Evolutionary conservation across 2,113 vertebrate genomes (phyloP).

Genomic region (Podiceps cristatus): DNA sequence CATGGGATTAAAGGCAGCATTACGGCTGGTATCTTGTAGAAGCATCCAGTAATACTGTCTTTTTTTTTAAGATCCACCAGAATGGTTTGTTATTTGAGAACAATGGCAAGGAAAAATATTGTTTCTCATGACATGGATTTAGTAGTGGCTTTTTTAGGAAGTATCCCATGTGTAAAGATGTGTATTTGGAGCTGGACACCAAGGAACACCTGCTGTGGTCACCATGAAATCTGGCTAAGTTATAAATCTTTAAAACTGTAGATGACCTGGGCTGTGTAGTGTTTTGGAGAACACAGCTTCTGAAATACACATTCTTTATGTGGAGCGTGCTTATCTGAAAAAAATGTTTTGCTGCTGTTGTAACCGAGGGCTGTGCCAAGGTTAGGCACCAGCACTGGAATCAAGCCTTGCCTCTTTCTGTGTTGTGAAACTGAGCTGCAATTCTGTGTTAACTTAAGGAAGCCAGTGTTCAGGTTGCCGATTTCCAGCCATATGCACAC

Average conservation of each 20-base stretch:
- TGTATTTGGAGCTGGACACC: background rate
- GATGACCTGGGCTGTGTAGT: background rate
- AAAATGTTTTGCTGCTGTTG: background rate
- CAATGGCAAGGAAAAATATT: background rate
- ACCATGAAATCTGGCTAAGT: background rate
- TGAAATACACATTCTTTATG: background rate
- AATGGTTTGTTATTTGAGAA: background rate
- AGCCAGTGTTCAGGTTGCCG: background rate
- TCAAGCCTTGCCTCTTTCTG: background rate
- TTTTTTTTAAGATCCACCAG: background rate
- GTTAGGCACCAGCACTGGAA: background rate
- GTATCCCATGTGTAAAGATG: accelerated
- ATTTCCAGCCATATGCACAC: background rate
- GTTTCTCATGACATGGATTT: background rate
- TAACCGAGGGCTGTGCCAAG: background rate
- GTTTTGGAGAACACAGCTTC: background rate
- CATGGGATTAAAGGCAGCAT: background rate
- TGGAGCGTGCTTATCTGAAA: background rate
- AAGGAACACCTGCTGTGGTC: background rate
- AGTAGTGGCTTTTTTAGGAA: background rate
- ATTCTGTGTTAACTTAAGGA: background rate
- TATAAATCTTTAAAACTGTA: background rate
- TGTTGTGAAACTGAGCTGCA: background rate
- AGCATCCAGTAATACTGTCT: background rate
- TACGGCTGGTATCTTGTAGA: background rate